Conservation (phyloP, 2,888 invertebrate species). For the Pollenia amentaria region DNA sequence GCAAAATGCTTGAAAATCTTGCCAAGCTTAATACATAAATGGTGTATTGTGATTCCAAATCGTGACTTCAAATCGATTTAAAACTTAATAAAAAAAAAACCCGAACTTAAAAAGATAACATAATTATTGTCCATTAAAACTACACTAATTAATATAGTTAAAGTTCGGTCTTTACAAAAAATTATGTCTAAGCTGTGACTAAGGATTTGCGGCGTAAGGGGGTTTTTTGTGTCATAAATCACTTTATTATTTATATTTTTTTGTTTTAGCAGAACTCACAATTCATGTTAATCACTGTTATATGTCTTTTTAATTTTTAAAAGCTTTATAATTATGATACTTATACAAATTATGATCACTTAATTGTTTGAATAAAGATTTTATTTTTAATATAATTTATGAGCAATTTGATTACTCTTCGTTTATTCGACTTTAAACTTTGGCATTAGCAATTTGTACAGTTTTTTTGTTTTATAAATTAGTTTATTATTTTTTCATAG, state of each 20-base stretch:
- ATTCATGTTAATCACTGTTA: neutral
- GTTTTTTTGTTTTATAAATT: constrained; percentile 2
- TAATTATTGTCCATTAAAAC: too few species aligned
- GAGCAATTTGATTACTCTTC: constrained; percentile 3
- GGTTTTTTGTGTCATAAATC: too few species aligned
- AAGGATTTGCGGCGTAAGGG: too few species aligned
- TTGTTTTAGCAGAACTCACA: constrained; percentile 6
- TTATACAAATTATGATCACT: constrained; percentile 5
- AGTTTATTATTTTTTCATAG: neutral
- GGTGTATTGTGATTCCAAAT: too few species aligned
- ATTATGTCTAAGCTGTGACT: too few species aligned
- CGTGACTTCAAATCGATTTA: too few species aligned
- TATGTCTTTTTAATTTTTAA: neutral
- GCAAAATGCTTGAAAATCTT: too few species aligned
- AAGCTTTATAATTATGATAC: constrained; percentile 43
- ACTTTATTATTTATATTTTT: neutral
- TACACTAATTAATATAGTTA: too few species aligned
- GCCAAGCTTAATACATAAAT: too few species aligned
- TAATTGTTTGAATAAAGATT: neutral
- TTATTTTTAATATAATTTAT: constrained; percentile 23
- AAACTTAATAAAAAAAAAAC: too few species aligned
- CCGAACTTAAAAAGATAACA: too few species aligned
- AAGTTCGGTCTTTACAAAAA: too few species aligned
- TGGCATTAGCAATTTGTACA: neutral
- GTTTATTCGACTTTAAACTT: neutral